These are phyloP conservation scores for Miniopterus natalensis DNA, from an alignment of 2,113 vertebrate species.

Conservation along the genomic window DNA sequence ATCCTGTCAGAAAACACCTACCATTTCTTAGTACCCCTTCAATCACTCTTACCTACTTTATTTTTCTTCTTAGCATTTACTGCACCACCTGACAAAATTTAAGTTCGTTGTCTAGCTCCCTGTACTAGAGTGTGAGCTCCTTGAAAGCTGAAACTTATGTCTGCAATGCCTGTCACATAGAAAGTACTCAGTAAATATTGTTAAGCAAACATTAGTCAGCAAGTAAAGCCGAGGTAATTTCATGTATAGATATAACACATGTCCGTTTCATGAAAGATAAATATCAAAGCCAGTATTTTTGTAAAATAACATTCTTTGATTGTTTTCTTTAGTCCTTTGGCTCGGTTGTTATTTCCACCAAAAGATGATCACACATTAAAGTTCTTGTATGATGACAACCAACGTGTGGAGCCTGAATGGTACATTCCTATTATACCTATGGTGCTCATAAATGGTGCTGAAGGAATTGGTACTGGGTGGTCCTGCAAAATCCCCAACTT, in stretches of 20 bases:
- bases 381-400: slow-evolving; percentile 97
- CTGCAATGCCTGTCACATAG: background rate
- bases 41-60: background rate
- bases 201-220: background rate
- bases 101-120: background rate
- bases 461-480: slow-evolving; percentile 99
- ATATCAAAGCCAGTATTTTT: slow-evolving; percentile 35
- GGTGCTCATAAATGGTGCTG: slow-evolving; percentile 95
- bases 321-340: slow-evolving; percentile 88
- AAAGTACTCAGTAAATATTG: slow-evolving; percentile 3
- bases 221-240: slow-evolving; percentile 43
- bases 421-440: slow-evolving; percentile 98
- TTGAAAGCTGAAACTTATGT: background rate
- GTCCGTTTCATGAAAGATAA: slow-evolving; percentile 31
- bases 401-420: slow-evolving; percentile 98
- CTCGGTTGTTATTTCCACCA: slow-evolving; percentile 94
- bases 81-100: background rate
- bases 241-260: background rate
- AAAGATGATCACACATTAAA: slow-evolving; percentile 95
- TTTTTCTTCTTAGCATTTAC: slow-evolving; percentile 44
- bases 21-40: background rate
- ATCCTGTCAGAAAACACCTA: background rate
- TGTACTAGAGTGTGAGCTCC: background rate
- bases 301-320: slow-evolving; percentile 52
- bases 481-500: slow-evolving; percentile 97